Percentiles rank a stretch among this genome's conserved stretches.
Evolutionary conservation across 1,140 invertebrate genomes (phyloP).

Genomic region (Vanessa tameamea): DNA sequence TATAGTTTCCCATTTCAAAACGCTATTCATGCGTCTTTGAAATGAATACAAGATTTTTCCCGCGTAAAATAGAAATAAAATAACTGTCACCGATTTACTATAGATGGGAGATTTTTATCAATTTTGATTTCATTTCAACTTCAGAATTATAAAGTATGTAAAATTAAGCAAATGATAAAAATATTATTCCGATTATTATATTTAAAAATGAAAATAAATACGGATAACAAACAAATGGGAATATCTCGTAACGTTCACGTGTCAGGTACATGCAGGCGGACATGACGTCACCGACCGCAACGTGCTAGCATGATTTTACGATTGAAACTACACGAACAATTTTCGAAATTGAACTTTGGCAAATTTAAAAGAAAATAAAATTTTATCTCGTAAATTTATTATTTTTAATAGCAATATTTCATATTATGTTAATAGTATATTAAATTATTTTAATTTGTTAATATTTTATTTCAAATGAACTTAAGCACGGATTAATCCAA

Average conservation of each 20-base stretch:
- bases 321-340: slow-evolving; percentile 2
- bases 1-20: too few relatives aligned
- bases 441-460: neutral
- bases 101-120: too few relatives aligned
- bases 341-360: neutral
- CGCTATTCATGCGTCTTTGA: too few relatives aligned
- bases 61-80: too few relatives aligned
- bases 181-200: too few relatives aligned
- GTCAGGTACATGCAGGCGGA: slow-evolving; percentile 12
- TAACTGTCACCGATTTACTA: too few relatives aligned
- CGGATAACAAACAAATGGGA: neutral
- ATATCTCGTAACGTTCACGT: neutral
- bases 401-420: neutral
- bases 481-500: too few relatives aligned
- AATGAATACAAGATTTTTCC: too few relatives aligned
- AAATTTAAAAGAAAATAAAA: neutral
- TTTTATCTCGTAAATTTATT: neutral
- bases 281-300: slow-evolving; percentile 22
- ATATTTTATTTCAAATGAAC: neutral
- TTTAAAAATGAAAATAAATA: neutral
- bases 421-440: neutral
- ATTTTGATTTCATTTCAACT: too few relatives aligned
- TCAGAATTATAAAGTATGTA: too few relatives aligned
- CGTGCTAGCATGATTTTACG: neutral
- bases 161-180: too few relatives aligned